These are phyloP conservation scores for Dolichallabes microphthalmus DNA, from an alignment of 2,113 vertebrate species.

Conservation along the genomic window DNA sequence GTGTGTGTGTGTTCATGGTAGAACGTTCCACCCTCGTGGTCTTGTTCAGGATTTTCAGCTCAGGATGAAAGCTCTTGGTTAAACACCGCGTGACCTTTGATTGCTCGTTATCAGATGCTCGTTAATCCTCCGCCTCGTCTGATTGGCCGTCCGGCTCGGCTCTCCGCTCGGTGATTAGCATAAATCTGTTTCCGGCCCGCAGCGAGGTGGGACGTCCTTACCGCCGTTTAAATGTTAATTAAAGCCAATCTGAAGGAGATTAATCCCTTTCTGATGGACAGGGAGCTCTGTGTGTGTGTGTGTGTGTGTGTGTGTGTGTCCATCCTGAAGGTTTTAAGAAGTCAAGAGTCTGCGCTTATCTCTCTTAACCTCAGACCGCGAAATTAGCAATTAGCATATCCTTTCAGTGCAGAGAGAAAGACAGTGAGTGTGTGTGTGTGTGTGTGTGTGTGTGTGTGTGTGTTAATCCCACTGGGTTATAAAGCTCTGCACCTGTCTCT, in stretches of 20 bases:
- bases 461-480: slow-evolving; percentile 8
- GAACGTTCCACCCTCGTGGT: background rate
- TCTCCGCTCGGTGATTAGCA: slow-evolving; percentile 44
- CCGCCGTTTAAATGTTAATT: slow-evolving; percentile 79
- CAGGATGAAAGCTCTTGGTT: slow-evolving; percentile 20
- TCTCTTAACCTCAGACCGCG: slow-evolving; percentile 66
- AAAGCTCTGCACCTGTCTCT: slow-evolving; percentile 18
- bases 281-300: slow-evolving; percentile 45
- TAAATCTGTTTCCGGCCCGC: slow-evolving; percentile 44
- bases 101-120: slow-evolving; percentile 50
- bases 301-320: slow-evolving; percentile 40
- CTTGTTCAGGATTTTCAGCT: slow-evolving; percentile 6
- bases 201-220: slow-evolving; percentile 55
- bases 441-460: slow-evolving; percentile 18
- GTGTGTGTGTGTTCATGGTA: background rate
- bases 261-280: slow-evolving; percentile 54
- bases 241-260: slow-evolving; percentile 57
- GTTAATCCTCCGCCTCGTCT: slow-evolving; percentile 43
- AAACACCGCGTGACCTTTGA: slow-evolving; percentile 51
- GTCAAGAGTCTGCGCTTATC: slow-evolving; percentile 79
- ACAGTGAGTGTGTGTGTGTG: slow-evolving; percentile 19
- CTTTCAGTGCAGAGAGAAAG: slow-evolving; percentile 64
- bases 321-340: slow-evolving; percentile 64
- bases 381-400: slow-evolving; percentile 81
- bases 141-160: slow-evolving; percentile 30